Conservation (phyloP, 2,113 vertebrate species). For the Erpornis zantholeuca region DNA sequence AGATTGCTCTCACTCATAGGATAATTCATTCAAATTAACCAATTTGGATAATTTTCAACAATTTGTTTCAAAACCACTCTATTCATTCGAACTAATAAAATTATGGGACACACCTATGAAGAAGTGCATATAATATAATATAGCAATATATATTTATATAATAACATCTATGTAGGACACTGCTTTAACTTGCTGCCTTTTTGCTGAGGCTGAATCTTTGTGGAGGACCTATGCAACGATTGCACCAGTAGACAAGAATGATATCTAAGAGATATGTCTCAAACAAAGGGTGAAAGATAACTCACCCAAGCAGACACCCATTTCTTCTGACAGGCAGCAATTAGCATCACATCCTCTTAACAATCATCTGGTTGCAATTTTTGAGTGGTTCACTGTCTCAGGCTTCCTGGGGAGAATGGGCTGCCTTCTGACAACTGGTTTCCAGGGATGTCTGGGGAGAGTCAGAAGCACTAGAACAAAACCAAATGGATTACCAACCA, state of each 20-base stretch:
- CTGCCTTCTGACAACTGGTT: neutral
- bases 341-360: neutral
- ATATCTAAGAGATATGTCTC: neutral
- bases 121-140: neutral
- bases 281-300: neutral
- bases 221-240: neutral
- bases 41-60: neutral
- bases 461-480: neutral
- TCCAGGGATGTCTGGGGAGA: neutral
- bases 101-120: neutral
- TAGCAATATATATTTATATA: neutral
- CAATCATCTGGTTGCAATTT: neutral
- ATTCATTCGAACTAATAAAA: neutral
- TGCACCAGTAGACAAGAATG: neutral
- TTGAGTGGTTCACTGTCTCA: neutral
- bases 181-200: neutral
- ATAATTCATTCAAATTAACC: neutral
- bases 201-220: neutral
- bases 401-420: fast-evolving
- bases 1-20: neutral
- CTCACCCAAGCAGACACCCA: neutral
- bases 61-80: neutral
- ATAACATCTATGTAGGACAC: neutral
- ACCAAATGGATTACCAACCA: neutral
- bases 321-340: neutral